Percentiles rank a stretch among this genome's conserved stretches.
Evolutionary conservation across 2,888 invertebrate species (phyloP).

Genomic region (Pocota personata): DNA sequence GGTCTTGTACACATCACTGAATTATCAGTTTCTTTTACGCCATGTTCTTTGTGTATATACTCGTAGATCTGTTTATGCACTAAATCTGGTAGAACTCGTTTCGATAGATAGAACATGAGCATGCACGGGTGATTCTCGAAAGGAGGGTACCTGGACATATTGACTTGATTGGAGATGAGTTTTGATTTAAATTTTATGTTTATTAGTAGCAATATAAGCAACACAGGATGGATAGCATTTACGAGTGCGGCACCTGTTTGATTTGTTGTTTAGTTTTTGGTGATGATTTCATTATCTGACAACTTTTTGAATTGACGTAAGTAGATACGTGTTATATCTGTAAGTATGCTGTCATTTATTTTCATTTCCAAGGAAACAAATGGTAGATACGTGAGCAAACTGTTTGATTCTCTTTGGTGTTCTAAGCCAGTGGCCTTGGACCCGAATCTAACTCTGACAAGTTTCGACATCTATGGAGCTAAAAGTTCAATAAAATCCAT

Average conservation of each 20-base stretch:
- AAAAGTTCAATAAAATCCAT: no score
- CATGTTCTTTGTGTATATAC: conserved; percentile 20
- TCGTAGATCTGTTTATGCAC: conserved; percentile 46
- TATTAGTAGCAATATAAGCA: not conserved
- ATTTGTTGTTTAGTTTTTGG: conserved; percentile 1
- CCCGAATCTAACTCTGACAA: no score
- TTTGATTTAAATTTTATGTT: conserved; percentile 33
- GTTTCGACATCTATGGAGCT: no score
- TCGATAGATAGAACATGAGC: conserved; percentile 43
- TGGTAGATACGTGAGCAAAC: no score
- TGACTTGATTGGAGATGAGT: conserved; percentile 39
- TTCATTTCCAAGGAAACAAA: no score
- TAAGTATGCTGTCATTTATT: not conserved
- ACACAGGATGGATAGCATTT: conserved; percentile 15
- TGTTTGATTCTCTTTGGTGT: no score
- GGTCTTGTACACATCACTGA: conserved; percentile 51
- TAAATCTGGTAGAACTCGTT: conserved; percentile 66
- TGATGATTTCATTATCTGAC: conserved; percentile 48
- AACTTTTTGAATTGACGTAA: not conserved
- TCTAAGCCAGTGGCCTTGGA: no score
- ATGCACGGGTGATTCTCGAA: conserved; percentile 43
- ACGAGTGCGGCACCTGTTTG: not conserved
- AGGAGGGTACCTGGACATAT: conserved; percentile 5
- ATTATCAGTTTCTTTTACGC: conserved; percentile 16
- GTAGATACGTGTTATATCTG: not conserved